Conservation (phyloP, 2,113 vertebrate genomes). For the Herpailurus yagouaroundi region DNA sequence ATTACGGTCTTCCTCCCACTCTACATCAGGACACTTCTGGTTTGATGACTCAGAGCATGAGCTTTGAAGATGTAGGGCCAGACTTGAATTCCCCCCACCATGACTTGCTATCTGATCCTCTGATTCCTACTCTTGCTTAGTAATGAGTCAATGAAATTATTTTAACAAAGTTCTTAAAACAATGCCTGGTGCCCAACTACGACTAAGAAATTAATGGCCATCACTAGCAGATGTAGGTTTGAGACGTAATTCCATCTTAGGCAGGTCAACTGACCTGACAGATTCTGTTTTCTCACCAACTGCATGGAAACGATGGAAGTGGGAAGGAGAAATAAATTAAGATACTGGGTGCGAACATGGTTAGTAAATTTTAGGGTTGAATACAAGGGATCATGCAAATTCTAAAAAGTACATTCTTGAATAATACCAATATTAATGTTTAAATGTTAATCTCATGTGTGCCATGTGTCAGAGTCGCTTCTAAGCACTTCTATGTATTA, state of each 20-base stretch:
- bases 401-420: not conserved
- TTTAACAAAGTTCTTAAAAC: conserved; percentile 3
- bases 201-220: not conserved
- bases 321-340: not conserved
- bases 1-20: not conserved
- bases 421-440: not conserved
- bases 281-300: not conserved
- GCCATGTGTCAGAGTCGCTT: not conserved
- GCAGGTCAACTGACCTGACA: not conserved
- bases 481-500: not conserved
- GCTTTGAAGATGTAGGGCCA: not conserved
- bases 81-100: not conserved
- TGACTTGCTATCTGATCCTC: not conserved
- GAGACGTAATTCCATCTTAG: not conserved
- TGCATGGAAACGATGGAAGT: not conserved
- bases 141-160: not conserved
- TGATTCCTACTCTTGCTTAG: not conserved
- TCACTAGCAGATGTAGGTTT: not conserved
- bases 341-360: not conserved
- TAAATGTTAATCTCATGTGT: not conserved
- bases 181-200: not conserved
- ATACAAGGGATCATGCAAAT: not conserved
- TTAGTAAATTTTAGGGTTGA: not conserved
- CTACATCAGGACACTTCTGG: no score
- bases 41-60: not conserved